Evolutionary conservation across 37 sponge, comb jelly and placozoan species (phyloP).

Genomic region (Mnemiopsis leidyi): DNA sequence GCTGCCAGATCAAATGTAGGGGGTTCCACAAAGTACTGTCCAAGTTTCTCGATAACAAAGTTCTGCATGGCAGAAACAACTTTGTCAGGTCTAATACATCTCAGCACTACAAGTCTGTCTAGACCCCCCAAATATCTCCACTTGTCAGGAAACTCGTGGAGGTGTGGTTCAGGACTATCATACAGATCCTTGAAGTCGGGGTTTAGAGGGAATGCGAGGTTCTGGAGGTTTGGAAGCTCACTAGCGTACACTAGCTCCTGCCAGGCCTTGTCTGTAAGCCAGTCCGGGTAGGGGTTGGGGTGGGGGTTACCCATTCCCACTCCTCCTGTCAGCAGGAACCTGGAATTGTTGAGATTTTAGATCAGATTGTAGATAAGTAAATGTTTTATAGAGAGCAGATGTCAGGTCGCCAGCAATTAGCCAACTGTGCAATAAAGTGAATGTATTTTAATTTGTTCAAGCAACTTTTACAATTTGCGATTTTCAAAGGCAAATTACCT

Average conservation of each 20-base stretch:
- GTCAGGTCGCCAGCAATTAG: no score
- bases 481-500: neutral
- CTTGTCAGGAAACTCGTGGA: slow-evolving; percentile 41
- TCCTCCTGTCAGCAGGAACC: slow-evolving; percentile 68
- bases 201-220: neutral
- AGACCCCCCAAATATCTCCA: slow-evolving; percentile 62
- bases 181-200: slow-evolving; percentile 49
- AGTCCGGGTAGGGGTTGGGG: slow-evolving; percentile 72
- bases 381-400: no score
- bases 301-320: slow-evolving; percentile 66
- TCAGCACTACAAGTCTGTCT: slow-evolving; percentile 67
- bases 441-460: no score
- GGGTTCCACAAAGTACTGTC: slow-evolving; percentile 66
- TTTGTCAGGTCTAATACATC: slow-evolving; percentile 72
- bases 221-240: slow-evolving; percentile 56
- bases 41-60: slow-evolving; percentile 52
- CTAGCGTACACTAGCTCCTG: slow-evolving; percentile 62
- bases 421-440: no score
- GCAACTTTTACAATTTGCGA: no score
- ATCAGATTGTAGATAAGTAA: no score
- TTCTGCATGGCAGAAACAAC: slow-evolving; percentile 66
- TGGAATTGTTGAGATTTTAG: neutral
- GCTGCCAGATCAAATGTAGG: slow-evolving; percentile 69
- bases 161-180: slow-evolving; percentile 64
- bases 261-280: slow-evolving; percentile 71